These are phyloP conservation scores for Hucho hucho DNA, from an alignment of 2,113 vertebrate species.

Conservation along the genomic window DNA sequence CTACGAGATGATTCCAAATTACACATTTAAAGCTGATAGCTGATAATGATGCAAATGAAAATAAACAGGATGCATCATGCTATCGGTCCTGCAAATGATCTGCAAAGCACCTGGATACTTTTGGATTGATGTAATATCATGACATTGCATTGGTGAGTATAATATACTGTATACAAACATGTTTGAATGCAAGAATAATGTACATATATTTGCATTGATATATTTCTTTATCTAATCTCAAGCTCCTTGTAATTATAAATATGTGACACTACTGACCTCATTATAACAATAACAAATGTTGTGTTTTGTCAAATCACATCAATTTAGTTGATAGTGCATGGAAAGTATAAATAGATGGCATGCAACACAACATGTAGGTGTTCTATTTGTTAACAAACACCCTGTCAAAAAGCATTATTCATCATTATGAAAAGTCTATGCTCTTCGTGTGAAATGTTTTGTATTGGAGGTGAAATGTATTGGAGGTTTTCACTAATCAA, in stretches of 20 bases:
- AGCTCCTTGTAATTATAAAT: not conserved
- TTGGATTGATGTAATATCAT: not conserved
- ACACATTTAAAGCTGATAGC: constrained; percentile 69
- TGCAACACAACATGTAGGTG: constrained; percentile 38
- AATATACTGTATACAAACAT: not conserved
- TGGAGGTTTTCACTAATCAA: not conserved
- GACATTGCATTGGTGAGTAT: not conserved
- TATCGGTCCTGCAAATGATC: not conserved
- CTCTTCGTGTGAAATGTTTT: not conserved
- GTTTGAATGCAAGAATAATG: not conserved
- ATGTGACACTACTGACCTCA: not conserved
- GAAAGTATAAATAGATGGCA: constrained; percentile 29
- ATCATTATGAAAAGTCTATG: not conserved
- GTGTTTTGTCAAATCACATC: not conserved
- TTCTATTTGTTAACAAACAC: too few relatives aligned
- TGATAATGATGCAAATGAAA: constrained; percentile 66
- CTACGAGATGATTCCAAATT: constrained; percentile 68
- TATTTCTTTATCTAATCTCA: not conserved
- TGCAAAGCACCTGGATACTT: not conserved
- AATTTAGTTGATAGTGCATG: not conserved
- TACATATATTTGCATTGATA: not conserved
- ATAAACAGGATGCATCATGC: constrained; percentile 61
- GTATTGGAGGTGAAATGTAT: not conserved
- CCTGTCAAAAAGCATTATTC: too few relatives aligned
- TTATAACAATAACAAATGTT: not conserved